Evolutionary conservation across 2,888 invertebrate genomes (phyloP), one percentile per base, ranked within the genome.

Genomic region (Drosophila merina): DNA sequence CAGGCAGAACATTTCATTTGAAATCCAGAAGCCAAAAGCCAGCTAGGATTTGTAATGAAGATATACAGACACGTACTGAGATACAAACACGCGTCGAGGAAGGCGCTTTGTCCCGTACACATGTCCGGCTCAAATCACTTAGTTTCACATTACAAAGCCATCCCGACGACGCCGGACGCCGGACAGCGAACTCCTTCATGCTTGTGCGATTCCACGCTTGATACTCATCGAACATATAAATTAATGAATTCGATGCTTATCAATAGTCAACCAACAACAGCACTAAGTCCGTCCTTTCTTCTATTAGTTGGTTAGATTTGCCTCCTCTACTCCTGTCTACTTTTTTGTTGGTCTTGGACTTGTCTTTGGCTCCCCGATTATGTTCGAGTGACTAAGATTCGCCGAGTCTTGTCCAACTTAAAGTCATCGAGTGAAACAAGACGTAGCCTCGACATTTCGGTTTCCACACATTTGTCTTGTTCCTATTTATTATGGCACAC

Each of bases 191-290:
- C 78, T 75, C 76, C 76, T 84, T 88, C 69, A 72, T 70, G 70
- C 73, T 72, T 63, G 73, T 70, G 70, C 68, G 67, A 62, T 63
- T 50, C 74, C 67, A 42, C 60, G 76, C 59, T 63, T 74, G 81
- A 75, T 75, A 59, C 72, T 64, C 71, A 70, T 68, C 68, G 71
- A 72, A 86, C 85, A 84, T 85, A 88, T 87, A 85, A 85, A 85
- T 88, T 88, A 85, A 85, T 85, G 87, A 85, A 88, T 85, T 88
- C 88, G 88, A 88, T 85, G 85, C 87, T 85, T 85, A 85, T 85
- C 88, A 85, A 82, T 80, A 87, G 79, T 69, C 56, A 63, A 62
- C 30, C 58, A 48, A 44, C 31, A 51, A 48, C 55, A 33, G 62
- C 72, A 74, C 68, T 75, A 75, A 84, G 48, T 30, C 51, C 14